These are phyloP conservation scores for Zeus faber DNA, from an alignment of 2,113 vertebrate genomes.

Conservation along the genomic window DNA sequence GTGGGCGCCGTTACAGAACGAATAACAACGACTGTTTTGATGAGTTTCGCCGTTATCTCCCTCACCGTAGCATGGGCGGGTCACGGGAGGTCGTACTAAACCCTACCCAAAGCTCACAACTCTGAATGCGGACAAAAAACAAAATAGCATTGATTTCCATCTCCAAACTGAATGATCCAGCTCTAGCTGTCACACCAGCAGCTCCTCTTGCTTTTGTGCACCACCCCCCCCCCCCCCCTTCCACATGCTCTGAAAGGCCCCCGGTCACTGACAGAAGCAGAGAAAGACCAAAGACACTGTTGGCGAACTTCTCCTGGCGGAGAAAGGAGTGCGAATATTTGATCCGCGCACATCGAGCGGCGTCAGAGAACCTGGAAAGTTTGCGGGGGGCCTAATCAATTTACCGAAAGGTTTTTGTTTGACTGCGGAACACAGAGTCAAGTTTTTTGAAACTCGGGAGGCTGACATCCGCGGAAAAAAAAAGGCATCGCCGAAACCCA, in stretches of 20 bases:
- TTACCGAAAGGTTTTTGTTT: conserved; percentile 66
- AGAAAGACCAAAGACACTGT: conserved; percentile 37
- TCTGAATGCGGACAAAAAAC: no score
- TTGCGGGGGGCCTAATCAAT: conserved; percentile 67
- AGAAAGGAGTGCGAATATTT: background rate
- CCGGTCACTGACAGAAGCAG: conserved; percentile 45
- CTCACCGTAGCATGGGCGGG: no score
- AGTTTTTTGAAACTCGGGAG: conserved; percentile 70
- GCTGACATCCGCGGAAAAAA: conserved; percentile 55
- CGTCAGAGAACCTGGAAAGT: conserved; percentile 55
- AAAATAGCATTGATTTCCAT: conserved; percentile 29
- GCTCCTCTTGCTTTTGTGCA: conserved; percentile 30
- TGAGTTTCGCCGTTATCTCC: no score
- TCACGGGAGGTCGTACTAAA: no score
- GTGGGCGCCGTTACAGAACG: no score
- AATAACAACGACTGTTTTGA: no score
- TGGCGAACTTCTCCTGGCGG: conserved; percentile 49
- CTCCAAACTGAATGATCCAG: conserved; percentile 16
- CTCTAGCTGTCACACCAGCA: conserved; percentile 37
- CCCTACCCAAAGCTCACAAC: no score
- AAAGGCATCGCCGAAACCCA: conserved; percentile 61
- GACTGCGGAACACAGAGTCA: conserved; percentile 66
- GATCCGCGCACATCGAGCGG: background rate
- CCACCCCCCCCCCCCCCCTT: conserved; percentile 36
- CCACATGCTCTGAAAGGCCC: conserved; percentile 51